These are phyloP conservation scores for Silurus lanzhouensis DNA, from an alignment of 2,797 vertebrate species.

Conservation along the genomic window DNA sequence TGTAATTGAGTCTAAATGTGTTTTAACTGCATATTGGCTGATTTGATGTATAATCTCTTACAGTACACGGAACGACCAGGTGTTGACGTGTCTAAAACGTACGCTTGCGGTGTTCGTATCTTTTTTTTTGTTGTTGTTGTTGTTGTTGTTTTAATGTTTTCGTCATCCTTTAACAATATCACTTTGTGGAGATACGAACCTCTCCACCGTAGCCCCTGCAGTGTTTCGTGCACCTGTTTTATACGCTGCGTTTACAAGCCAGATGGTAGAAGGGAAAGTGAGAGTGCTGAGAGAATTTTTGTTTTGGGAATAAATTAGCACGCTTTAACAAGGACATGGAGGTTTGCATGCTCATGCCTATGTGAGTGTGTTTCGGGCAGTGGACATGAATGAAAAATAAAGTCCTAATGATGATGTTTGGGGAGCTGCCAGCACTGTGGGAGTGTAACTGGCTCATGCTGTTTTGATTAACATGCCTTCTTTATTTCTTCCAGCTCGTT, in stretches of 20 bases:
- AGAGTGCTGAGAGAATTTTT: neutral
- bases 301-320: conserved; percentile 11
- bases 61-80: neutral
- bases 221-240: neutral
- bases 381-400: conserved; percentile 8
- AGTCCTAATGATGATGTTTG: conserved; percentile 20
- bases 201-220: neutral
- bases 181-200: neutral
- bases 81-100: neutral
- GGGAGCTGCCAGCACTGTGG: conserved; percentile 21
- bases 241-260: neutral
- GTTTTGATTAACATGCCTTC: conserved; percentile 31
- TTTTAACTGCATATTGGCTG: neutral
- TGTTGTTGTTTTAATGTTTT: neutral
- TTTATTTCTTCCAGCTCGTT: neutral
- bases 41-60: neutral
- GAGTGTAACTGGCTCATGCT: conserved; percentile 16
- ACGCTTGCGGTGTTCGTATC: too few relatives aligned
- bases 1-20: neutral
- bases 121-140: too few relatives aligned
- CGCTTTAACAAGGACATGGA: neutral
- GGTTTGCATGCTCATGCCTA: neutral
- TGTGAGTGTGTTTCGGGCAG: neutral
- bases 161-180: neutral
- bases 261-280: neutral